Percentiles rank a stretch among this genome's conserved stretches.
Conservation (phyloP, 2,888 invertebrate genomes). For the Glyphotaelius pellucidus region DNA sequence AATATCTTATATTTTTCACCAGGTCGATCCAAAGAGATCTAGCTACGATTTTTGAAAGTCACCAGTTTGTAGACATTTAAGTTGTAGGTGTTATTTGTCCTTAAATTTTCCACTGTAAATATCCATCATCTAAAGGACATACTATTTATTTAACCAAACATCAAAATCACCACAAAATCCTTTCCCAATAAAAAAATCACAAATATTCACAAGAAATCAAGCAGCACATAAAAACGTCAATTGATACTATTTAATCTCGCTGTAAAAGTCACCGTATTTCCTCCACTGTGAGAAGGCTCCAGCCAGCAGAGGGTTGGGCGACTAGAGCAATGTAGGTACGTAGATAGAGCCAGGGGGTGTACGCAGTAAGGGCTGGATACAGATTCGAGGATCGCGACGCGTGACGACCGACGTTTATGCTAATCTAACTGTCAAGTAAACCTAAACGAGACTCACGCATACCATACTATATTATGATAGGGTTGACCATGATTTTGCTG, state of each 20-base stretch:
- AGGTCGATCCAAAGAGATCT: too few species aligned
- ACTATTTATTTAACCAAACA: too few species aligned
- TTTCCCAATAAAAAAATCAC: not conserved
- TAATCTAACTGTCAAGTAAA: slow-evolving; percentile 52
- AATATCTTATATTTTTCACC: too few species aligned
- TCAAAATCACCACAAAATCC: not conserved
- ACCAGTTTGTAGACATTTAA: too few species aligned
- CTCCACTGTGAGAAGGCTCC: not conserved
- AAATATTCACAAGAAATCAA: not conserved
- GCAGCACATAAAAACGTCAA: not conserved
- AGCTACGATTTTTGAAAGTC: too few species aligned
- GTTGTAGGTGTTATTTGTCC: too few species aligned
- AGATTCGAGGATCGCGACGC: slow-evolving; percentile 5
- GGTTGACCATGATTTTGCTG: not conserved
- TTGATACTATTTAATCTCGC: not conserved
- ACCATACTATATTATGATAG: slow-evolving; percentile 2
- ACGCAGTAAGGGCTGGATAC: not conserved
- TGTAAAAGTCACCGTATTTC: not conserved
- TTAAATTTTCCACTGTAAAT: too few species aligned
- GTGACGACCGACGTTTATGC: slow-evolving; percentile 51
- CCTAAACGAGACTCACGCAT: slow-evolving; percentile 40
- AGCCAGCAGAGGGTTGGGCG: not conserved
- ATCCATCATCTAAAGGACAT: too few species aligned
- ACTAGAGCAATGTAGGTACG: not conserved
- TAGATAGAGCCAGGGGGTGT: not conserved